phyloP scores from a whole-genome alignment of 1,140 invertebrate species.

The Brachionus rubens region DNA sequence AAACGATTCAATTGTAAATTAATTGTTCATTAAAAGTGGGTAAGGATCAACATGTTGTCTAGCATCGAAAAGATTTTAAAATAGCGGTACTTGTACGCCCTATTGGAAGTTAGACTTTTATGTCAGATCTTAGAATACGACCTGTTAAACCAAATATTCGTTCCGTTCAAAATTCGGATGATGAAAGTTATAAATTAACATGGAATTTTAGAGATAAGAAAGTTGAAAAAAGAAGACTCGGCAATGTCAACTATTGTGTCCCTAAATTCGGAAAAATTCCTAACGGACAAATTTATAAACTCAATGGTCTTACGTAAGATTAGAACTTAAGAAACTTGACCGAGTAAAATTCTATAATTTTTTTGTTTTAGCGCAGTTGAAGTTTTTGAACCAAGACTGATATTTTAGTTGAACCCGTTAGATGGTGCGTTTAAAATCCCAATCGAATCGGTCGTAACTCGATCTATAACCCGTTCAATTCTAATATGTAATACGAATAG shows the following conservation, averaged over 20 bases:
- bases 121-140: conserved; percentile 35
- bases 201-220: conserved; percentile 46
- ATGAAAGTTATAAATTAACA: conserved; percentile 12
- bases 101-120: conserved; percentile 44
- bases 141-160: conserved; percentile 4
- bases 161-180: not conserved
- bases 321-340: too few relatives aligned
- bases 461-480: not conserved
- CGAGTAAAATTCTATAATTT: too few relatives aligned
- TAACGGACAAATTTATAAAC: conserved; percentile 40
- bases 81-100: conserved; percentile 22
- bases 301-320: conserved; percentile 39
- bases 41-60: conserved; percentile 40
- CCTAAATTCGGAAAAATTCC: conserved; percentile 43
- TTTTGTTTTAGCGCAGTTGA: conserved; percentile 34
- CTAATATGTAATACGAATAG: conserved; percentile 19
- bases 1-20: not conserved
- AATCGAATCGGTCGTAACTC: not conserved
- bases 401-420: not conserved
- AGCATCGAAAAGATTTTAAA: conserved; percentile 43
- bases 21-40: conserved; percentile 38
- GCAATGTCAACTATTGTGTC: conserved; percentile 44
- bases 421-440: not conserved
- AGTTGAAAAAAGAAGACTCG: conserved; percentile 1
- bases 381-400: conserved; percentile 5